Evolutionary conservation across 2,888 invertebrate genomes (phyloP), one percentile per base, ranked within the genome.

Genomic region (Amiota minor): DNA sequence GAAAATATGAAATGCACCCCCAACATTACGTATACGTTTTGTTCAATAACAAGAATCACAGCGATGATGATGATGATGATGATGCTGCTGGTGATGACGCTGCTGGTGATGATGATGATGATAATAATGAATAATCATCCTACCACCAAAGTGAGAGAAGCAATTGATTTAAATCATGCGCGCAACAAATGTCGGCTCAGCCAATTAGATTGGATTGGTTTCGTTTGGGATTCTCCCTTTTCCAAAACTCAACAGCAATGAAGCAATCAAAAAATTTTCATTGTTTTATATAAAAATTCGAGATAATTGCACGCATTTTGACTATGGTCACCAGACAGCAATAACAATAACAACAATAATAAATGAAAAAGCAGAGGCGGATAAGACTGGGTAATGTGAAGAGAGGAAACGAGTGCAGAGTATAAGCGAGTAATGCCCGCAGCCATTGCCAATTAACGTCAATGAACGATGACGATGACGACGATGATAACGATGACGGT

Each of bases 281-380:
- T 86, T 83, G 83, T 83, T 86, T 86, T 79, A 85, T 84, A 85
- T 83, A 83, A 81, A 79, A 35, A 82, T 76, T 73, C 77, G 78
- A 75, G 79, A 84, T 86, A 86, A 86, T 86, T 86, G 85, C 79
- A 86, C 86, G 86, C 86, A 86, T 85, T 86, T 86, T 83, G 81
- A 85, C 84, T 83, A 81, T 77, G 67, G 35, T 35, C 2, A 35
- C n/a, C 74, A 67, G 47, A 9, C 10, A 55, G 14, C 53, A 16
- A 68, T 56, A 70, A 20, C 45, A 70, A 16, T 45, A 50, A 53
- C 16, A 23, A 69, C 35, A 50, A 56, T 10, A 14, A 16, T 18
- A n/a, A 56, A 18, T 4, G 67, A 11, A 23, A 56, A 61, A 68
- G 55, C 20, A 10, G 68, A 50, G 74, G 72, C 49, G 18, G 6